Conservation (phyloP, 2,113 vertebrate species). For the Nannospalax galili region DNA sequence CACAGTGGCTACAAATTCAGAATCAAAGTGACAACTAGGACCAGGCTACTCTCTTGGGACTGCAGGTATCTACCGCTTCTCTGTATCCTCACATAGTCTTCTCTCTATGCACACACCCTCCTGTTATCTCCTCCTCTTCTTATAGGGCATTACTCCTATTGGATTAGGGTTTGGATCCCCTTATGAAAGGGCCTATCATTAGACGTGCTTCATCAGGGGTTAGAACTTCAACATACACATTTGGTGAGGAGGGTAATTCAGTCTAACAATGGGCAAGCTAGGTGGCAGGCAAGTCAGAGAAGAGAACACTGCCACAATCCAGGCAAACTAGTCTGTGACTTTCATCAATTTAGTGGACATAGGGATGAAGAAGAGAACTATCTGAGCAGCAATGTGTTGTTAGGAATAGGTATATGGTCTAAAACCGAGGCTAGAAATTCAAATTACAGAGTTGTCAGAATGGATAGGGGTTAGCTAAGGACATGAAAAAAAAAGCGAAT, state of each 20-base stretch:
- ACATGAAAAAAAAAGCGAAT: neutral
- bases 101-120: neutral
- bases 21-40: neutral
- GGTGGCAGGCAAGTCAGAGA: neutral
- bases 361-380: neutral
- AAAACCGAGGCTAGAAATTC: slow-evolving; percentile 13
- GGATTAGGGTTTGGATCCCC: neutral
- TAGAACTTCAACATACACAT: neutral
- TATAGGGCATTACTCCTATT: neutral
- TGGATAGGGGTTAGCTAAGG: neutral
- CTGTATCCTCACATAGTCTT: neutral
- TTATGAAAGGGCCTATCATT: neutral
- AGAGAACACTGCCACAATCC: neutral
- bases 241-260: neutral
- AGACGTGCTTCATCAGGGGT: neutral
- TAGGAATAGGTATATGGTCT: neutral
- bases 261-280: neutral
- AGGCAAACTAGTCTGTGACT: neutral
- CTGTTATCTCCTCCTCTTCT: neutral
- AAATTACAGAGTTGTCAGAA: neutral
- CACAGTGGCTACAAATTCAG: neutral
- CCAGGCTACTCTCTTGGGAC: neutral
- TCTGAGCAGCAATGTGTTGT: neutral
- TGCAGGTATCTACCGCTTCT: neutral
- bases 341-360: neutral